Base-by-base conservation (phyloP, 2,797 vertebrate genomes). In the Hydrocynus forskahlii region DNA sequence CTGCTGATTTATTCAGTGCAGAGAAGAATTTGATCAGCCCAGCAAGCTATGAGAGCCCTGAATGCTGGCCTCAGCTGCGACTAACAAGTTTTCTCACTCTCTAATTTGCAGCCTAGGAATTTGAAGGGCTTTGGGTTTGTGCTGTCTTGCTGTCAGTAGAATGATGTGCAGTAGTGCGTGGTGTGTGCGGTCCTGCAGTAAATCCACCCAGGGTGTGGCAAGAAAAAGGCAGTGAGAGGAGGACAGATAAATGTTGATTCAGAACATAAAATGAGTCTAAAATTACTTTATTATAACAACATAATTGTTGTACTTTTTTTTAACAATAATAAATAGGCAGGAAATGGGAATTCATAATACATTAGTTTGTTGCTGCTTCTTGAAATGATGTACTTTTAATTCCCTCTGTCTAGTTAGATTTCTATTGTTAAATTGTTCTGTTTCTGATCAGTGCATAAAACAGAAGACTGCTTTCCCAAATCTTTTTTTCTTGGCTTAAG, bases 1-100 rank as follows among this genome's bases (percentile, higher is more conserved):
- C 69, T 69, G 70, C 66, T 76, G 21, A 75, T 78, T 82, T 66
- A 80, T 80, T 40, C 78, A 75, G 14, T n/a, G 14, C 13, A 50
- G 21, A n/a, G 40, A 83, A 8, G 70, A 79, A 84, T 75, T 64
- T 69, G 6, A 71, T 54, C 35, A 54, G 62, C 62, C 23, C 21
- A 7, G 13, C 72, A 59, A 5, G 60, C 23, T 64, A 29, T n/a
- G 17, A 45, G 40, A 68, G 38, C 19, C n/a, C 38, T 2, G 48
- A 7, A 38, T 48, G 52, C 66, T 14, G 8, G 4, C 10, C 40
- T 68, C 7, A 16, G 54, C 21, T 21, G 40, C 2, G 69, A 29
- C 21, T 72, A 35, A 55, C 7, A 5, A 54, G 25, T 72, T 76
- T 81, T 17, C 62, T 70, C 64, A 35, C 19, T 76, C 9, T 50